These are phyloP conservation scores for Myotis davidii DNA, from an alignment of 2,113 vertebrate genomes.

Conservation along the genomic window DNA sequence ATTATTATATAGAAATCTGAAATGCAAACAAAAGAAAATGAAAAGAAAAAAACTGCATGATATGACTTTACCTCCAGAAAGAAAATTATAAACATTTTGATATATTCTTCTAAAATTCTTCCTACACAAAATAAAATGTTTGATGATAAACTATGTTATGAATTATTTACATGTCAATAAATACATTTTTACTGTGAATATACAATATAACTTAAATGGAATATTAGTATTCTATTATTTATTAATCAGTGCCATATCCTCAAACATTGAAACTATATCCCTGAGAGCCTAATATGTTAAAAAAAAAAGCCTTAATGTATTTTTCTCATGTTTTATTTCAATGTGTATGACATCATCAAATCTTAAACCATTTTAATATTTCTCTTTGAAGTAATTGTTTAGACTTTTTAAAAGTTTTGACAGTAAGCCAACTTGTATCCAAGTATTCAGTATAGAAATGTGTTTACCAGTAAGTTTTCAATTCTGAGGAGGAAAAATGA, in stretches of 20 bases:
- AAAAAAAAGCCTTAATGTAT: neutral
- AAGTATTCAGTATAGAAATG: conserved; percentile 15
- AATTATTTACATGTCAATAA: neutral
- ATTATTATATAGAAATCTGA: conserved; percentile 11
- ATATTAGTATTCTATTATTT: neutral
- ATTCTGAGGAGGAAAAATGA: neutral
- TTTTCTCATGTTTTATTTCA: conserved; percentile 16
- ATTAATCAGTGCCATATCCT: neutral
- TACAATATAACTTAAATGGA: neutral
- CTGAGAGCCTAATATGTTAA: neutral
- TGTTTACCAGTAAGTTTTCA: conserved; percentile 3
- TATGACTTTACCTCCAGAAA: neutral
- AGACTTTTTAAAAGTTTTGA: neutral
- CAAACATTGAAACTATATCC: neutral
- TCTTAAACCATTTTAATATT: conserved; percentile 25
- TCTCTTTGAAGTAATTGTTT: neutral
- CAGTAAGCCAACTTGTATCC: neutral
- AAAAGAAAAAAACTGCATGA: neutral
- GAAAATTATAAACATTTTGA: neutral
- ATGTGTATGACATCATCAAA: neutral
- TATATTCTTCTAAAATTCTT: conserved; percentile 1
- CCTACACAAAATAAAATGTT: neutral
- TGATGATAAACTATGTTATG: neutral
- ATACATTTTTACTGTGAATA: conserved; percentile 8
- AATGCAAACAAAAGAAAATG: neutral